These are phyloP conservation scores for Leptopilina myrica DNA, from an alignment of 2,888 invertebrate species.

Conservation along the genomic window DNA sequence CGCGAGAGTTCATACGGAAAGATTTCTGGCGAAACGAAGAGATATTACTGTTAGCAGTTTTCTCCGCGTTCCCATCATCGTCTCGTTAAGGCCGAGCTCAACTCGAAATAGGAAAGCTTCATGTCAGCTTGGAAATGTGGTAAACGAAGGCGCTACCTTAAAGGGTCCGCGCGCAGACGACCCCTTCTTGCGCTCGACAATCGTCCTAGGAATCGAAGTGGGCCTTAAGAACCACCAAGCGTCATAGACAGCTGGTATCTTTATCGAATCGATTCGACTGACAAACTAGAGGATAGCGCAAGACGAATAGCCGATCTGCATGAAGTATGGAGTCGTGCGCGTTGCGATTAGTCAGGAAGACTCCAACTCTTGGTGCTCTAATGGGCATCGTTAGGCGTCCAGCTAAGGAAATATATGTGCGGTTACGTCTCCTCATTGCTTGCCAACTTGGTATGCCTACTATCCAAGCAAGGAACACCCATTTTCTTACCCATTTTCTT, in stretches of 20 bases:
- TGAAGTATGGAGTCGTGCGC: slow-evolving; percentile 72
- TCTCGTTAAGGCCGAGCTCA: slow-evolving; percentile 54
- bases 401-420: slow-evolving; percentile 32
- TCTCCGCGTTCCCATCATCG: slow-evolving; percentile 35
- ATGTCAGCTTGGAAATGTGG: slow-evolving; percentile 58
- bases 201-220: slow-evolving; percentile 40
- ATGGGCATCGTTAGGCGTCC: slow-evolving; percentile 74
- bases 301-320: slow-evolving; percentile 74
- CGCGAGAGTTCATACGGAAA: slow-evolving; percentile 4
- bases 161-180: slow-evolving; percentile 57
- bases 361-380: slow-evolving; percentile 68
- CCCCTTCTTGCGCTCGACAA: slow-evolving; percentile 39
- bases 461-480: slow-evolving; percentile 26
- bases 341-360: slow-evolving; percentile 72
- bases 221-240: slow-evolving; percentile 55
- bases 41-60: slow-evolving; percentile 26
- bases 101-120: slow-evolving; percentile 49
- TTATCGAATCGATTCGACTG: slow-evolving; percentile 74
- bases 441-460: slow-evolving; percentile 30
- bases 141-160: slow-evolving; percentile 66
- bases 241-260: slow-evolving; percentile 72
- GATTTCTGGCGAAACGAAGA: slow-evolving; percentile 36
- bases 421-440: slow-evolving; percentile 32
- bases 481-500: slow-evolving; percentile 3
- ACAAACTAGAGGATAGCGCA: slow-evolving; percentile 73